Evolutionary conservation across 2,797 vertebrate genomes (phyloP).

Genomic region (Phaenicophaeus curvirostris): DNA sequence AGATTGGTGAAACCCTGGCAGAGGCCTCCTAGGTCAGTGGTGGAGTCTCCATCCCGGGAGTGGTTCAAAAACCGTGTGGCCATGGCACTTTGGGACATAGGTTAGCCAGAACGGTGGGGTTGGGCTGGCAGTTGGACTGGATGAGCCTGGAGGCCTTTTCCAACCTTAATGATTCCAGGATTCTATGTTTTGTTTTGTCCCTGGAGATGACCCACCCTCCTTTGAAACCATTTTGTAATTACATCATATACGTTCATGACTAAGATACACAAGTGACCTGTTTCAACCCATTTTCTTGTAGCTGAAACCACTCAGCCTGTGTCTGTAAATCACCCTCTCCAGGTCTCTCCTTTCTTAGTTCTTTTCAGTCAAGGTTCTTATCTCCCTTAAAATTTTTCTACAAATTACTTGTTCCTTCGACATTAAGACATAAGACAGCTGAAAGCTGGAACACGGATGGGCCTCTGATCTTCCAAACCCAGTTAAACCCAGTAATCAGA

Average conservation of each 20-base stretch:
- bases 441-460: not conserved
- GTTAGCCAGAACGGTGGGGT: too few species aligned
- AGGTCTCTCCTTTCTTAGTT: not conserved
- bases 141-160: too few species aligned
- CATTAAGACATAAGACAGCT: constrained; percentile 39
- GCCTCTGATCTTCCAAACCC: constrained; percentile 64
- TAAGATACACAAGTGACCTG: not conserved
- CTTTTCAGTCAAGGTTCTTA: constrained; percentile 32
- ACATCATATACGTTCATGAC: not conserved
- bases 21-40: too few species aligned
- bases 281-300: not conserved
- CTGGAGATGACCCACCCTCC: not conserved
- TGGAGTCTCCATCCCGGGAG: too few species aligned
- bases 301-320: not conserved
- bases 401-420: constrained; percentile 53
- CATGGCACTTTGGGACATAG: too few species aligned
- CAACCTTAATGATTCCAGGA: too few species aligned
- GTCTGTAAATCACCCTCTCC: constrained; percentile 2
- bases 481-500: constrained; percentile 56
- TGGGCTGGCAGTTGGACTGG: too few species aligned
- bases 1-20: too few species aligned
- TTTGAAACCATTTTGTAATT: not conserved
- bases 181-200: not conserved
- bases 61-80: too few species aligned
- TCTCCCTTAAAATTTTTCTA: constrained; percentile 40